Conservation (phyloP, 1,140 invertebrate species). For the Nebria ingens region DNA sequence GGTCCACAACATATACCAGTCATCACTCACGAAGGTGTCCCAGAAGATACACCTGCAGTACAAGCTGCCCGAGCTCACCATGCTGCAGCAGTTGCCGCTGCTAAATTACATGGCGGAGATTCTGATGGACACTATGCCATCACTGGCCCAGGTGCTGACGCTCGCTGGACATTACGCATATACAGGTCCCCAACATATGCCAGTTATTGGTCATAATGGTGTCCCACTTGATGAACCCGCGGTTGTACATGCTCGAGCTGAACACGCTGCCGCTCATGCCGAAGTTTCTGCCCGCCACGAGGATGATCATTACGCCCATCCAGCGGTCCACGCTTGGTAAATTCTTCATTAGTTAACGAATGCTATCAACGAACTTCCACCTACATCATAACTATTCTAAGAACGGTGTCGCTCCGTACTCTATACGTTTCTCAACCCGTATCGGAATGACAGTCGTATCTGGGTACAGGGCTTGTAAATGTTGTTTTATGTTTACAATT, state of each 20-base stretch:
- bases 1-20: slow-evolving; percentile 13
- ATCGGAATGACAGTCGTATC: too few relatives aligned
- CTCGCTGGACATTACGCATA: slow-evolving; percentile 3
- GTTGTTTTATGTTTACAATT: too few relatives aligned
- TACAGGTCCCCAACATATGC: slow-evolving; percentile 10
- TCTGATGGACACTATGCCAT: too few relatives aligned
- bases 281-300: slow-evolving; percentile 36
- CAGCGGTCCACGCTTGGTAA: too few relatives aligned
- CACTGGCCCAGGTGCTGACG: slow-evolving; percentile 39
- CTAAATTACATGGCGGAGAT: slow-evolving; percentile 11
- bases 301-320: too few relatives aligned
- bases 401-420: too few relatives aligned
- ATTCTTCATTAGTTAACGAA: too few relatives aligned
- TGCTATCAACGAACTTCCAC: too few relatives aligned
- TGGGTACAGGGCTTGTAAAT: too few relatives aligned
- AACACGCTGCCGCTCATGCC: slow-evolving; percentile 32
- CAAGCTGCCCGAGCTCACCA: slow-evolving; percentile 46
- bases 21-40: slow-evolving; percentile 37
- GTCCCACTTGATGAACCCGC: slow-evolving; percentile 42
- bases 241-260: slow-evolving; percentile 18
- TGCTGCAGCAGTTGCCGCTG: slow-evolving; percentile 30
- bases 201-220: slow-evolving; percentile 35
- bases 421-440: too few relatives aligned
- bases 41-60: slow-evolving; percentile 44
- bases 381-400: too few relatives aligned